These are phyloP conservation scores for Acrocera orbiculus DNA, from an alignment of 2,888 invertebrate genomes.

Conservation along the genomic window DNA sequence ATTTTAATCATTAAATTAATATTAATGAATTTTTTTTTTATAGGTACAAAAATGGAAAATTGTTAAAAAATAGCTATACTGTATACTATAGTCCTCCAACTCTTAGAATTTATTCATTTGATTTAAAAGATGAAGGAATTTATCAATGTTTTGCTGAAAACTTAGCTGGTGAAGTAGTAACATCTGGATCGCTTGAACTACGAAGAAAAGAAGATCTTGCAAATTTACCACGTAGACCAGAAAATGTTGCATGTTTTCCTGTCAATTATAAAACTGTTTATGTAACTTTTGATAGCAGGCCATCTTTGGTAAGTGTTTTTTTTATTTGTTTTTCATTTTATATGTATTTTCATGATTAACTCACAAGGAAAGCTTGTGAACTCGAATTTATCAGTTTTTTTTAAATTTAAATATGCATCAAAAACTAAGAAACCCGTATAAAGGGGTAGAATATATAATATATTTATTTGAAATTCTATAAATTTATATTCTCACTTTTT, in stretches of 20 bases:
- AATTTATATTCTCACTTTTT: too few species aligned
- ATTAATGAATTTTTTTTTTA: not conserved
- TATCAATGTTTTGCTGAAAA: constrained; percentile 32
- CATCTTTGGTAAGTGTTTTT: constrained; percentile 18
- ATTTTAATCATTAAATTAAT: not conserved
- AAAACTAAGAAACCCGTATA: too few species aligned
- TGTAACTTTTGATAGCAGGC: constrained; percentile 25
- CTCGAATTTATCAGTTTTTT: too few species aligned
- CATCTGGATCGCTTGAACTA: constrained; percentile 22
- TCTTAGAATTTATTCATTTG: constrained; percentile 26
- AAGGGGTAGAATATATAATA: too few species aligned
- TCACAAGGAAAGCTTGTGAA: too few species aligned
- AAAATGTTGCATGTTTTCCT: constrained; percentile 28
- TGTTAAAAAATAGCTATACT: constrained; percentile 23
- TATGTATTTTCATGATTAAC: not conserved
- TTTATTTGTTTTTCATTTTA: not conserved
- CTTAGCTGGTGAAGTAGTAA: constrained; percentile 26
- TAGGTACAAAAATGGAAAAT: constrained; percentile 25
- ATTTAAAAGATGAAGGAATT: constrained; percentile 27
- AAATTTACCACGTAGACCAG: constrained; percentile 19
- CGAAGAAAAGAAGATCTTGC: constrained; percentile 15
- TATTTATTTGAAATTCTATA: too few species aligned
- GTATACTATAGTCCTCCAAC: constrained; percentile 23
- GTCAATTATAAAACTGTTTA: constrained; percentile 27
- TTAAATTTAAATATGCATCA: too few species aligned